phyloP scores from a whole-genome alignment of 1,140 invertebrate genomes.

The Temnothorax nylanderi region DNA sequence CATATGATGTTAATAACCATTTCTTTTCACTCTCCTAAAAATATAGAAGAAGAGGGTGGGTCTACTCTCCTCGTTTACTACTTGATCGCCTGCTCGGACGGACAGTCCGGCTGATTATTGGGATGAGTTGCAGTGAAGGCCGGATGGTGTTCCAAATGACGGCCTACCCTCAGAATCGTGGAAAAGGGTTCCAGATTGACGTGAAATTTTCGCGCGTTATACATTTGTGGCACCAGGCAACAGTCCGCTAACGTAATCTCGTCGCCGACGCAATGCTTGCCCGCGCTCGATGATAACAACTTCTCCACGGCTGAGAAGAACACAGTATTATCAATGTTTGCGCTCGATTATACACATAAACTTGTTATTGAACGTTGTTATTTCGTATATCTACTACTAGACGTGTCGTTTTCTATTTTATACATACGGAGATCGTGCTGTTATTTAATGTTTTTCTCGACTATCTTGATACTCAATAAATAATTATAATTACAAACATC shows the following conservation, averaged over 20 bases:
- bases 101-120: slow-evolving; percentile 96
- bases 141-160: slow-evolving; percentile 94
- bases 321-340: background rate
- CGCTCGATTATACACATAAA: background rate
- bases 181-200: slow-evolving; percentile 96
- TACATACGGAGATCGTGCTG: background rate
- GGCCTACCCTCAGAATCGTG: slow-evolving; percentile 94
- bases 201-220: slow-evolving; percentile 96
- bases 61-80: slow-evolving; percentile 86
- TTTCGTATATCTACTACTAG: background rate
- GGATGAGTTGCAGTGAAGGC: slow-evolving; percentile 95
- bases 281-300: slow-evolving; percentile 92
- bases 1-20: slow-evolving; percentile 75
- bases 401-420: background rate
- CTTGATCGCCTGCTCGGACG: slow-evolving; percentile 90
- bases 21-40: slow-evolving; percentile 66
- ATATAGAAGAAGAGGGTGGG: slow-evolving; percentile 81
- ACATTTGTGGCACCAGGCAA: slow-evolving; percentile 97
- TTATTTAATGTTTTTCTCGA: background rate
- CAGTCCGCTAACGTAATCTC: slow-evolving; percentile 97
- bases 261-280: slow-evolving; percentile 98
- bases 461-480: background rate
- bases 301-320: slow-evolving; percentile 92
- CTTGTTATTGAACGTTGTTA: background rate
- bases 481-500: slow-evolving; percentile 4